Conservation (phyloP, 2,888 invertebrate species). For the Cephus pulcher region DNA sequence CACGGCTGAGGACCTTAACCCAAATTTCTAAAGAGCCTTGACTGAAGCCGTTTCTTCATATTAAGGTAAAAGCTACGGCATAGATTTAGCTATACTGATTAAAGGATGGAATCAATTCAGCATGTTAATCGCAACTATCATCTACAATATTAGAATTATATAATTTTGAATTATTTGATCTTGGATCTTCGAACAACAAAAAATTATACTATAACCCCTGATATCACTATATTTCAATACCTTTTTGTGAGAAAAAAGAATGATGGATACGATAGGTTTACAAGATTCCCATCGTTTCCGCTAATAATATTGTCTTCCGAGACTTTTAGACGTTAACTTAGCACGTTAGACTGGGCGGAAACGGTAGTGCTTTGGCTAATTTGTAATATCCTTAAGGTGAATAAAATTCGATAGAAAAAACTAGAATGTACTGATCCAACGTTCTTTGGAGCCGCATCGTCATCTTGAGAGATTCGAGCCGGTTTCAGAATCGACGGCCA, state of each 20-base stretch:
- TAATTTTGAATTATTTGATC: background rate
- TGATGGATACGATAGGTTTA: background rate
- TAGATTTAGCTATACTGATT: background rate
- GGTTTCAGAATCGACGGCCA: slow-evolving; percentile 58
- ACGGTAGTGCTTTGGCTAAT: slow-evolving; percentile 19
- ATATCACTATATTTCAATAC: background rate
- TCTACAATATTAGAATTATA: background rate
- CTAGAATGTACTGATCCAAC: slow-evolving; percentile 11
- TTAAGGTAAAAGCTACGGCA: background rate
- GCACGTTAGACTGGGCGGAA: slow-evolving; percentile 15
- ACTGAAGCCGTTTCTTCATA: background rate
- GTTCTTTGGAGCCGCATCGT: slow-evolving; percentile 48
- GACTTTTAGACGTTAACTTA: background rate
- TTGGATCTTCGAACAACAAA: background rate
- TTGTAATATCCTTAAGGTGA: slow-evolving; percentile 6
- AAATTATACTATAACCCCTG: background rate
- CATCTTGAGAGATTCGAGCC: slow-evolving; percentile 65
- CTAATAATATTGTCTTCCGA: background rate
- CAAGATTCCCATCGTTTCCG: background rate
- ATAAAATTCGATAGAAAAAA: slow-evolving; percentile 1
- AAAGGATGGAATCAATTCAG: background rate
- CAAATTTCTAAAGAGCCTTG: background rate
- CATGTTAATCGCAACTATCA: background rate
- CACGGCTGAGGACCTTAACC: background rate
- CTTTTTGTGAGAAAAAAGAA: background rate